Base-by-base conservation (phyloP, 2,888 invertebrate genomes). In the Nymphalis urticae region DNA sequence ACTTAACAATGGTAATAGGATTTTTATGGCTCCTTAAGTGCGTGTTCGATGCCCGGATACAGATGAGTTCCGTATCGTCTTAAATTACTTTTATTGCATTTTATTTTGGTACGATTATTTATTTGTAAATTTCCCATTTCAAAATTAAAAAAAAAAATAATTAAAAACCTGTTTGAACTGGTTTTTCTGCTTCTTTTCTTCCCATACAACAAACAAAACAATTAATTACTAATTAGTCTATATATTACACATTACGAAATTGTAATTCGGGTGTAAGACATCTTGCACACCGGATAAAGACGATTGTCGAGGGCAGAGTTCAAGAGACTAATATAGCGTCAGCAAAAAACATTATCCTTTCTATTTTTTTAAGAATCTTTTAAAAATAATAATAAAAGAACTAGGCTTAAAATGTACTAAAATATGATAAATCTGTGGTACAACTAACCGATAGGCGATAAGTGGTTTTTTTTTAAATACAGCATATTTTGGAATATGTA, bases 261-360 rank as follows among this genome's bases (percentile, higher is more conserved):
- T 19, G 27, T 58, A 10, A 32, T 56, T 58, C 19, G 58, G 36
- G 58, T 13, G 0, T 58, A 56, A 56, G 36, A 58, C n/a, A n/a
- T 36, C n/a, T 50, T 50, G 50, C 17, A 19, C 64, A 54, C 66
- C 84, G 84, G 84, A 84, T 80, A 77, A 72, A 66, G 42, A 65
- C 77, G 71, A 82, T 84, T 82, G 76, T 71, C 68, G 74, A 75
- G 82, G 83, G 70, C 80, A 79, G 74, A 78, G 85, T 76, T 83
- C 84, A 85, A 76, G 82, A 76, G 82, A 77, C 77, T 79, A 76
- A 53, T 50, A 69, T 75, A 72, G 56, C 48, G 70, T 24, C 19
- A 64, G 56, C 32, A 69, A 61, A 63, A 62, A 36, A 62, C 56
- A 16, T 6, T 24, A 10, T 13, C 0, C 1, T 21, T 10, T 13